Evolutionary conservation across 2,797 vertebrate genomes (phyloP).

Genomic region (Acanthiza pusilla): DNA sequence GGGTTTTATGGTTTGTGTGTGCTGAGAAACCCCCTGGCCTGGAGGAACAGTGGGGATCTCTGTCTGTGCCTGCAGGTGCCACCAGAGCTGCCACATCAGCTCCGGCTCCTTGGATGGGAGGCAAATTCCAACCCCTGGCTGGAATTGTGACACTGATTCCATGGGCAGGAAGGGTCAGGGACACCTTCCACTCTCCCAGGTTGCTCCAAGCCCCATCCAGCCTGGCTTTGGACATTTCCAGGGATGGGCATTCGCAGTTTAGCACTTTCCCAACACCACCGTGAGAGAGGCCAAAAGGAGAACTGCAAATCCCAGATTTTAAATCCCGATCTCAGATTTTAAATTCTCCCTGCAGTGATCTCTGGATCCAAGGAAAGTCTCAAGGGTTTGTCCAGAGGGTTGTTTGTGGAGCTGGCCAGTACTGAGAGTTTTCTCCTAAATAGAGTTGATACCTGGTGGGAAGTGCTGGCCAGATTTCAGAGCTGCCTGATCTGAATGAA

Average conservation of each 20-base stretch:
- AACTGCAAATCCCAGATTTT: not conserved
- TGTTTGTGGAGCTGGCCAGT: not conserved
- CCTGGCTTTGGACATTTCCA: not conserved
- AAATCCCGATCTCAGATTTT: not conserved
- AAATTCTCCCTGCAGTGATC: not conserved
- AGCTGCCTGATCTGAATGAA: not conserved
- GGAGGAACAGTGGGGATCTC: not conserved
- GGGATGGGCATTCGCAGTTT: not conserved
- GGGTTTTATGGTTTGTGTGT: not conserved
- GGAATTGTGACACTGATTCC: not conserved
- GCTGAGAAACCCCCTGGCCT: not conserved
- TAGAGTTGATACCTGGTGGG: not conserved
- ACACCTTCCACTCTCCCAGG: not conserved
- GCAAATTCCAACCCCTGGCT: not conserved
- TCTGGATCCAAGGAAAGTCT: not conserved
- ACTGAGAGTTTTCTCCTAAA: not conserved
- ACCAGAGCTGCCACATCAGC: not conserved
- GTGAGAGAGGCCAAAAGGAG: not conserved
- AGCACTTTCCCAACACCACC: rapidly evolving
- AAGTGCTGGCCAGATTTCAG: not conserved
- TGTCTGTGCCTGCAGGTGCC: not conserved
- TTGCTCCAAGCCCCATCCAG: not conserved
- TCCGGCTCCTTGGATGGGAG: not conserved
- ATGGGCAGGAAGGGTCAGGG: not conserved
- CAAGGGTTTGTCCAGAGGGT: not conserved